These are phyloP conservation scores for Cygnus atratus DNA, from an alignment of 2,113 vertebrate species.

Conservation along the genomic window DNA sequence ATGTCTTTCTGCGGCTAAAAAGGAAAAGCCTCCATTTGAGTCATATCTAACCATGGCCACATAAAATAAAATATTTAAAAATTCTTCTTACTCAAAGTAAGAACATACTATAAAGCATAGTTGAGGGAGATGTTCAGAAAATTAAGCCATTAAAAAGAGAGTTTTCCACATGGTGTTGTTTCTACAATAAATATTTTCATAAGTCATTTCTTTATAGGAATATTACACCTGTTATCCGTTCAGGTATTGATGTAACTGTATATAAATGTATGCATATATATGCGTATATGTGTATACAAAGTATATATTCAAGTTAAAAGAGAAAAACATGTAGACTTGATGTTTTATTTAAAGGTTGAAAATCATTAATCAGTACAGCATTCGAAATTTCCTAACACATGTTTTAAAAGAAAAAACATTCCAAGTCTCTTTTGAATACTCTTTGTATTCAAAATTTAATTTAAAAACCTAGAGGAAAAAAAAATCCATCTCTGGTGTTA, in stretches of 20 bases:
- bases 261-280: background rate
- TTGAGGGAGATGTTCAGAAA: background rate
- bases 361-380: background rate
- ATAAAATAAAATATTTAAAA: background rate
- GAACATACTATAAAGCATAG: background rate
- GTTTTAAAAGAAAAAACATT: background rate
- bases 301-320: background rate
- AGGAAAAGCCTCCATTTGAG: background rate
- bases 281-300: background rate
- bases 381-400: background rate
- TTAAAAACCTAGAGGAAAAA: background rate
- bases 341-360: background rate
- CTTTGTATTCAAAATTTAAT: background rate
- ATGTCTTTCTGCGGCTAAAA: background rate
- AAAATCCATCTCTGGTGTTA: background rate
- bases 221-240: background rate
- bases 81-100: background rate
- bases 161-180: background rate
- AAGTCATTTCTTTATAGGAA: background rate
- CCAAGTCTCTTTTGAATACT: background rate
- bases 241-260: background rate
- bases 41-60: background rate
- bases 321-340: background rate
- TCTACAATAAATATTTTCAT: background rate
- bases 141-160: background rate